Evolutionary conservation across 30 jellyfish, hydroid and myxozoan genomes (phyloP), one percentile per base, ranked within the genome.

Genomic region (Hydra vulgaris): DNA sequence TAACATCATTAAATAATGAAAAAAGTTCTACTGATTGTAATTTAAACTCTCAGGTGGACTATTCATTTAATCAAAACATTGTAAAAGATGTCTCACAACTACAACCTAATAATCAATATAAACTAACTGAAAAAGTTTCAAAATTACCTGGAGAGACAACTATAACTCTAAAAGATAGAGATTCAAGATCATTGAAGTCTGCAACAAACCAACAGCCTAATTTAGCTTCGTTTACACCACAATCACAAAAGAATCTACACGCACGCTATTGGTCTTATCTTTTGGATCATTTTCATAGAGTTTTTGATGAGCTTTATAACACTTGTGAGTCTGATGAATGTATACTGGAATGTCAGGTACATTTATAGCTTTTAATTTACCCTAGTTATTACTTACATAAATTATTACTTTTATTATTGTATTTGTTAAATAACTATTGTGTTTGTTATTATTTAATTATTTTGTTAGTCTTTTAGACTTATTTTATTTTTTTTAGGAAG

Each of bases 321-420:
- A 91, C 98, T 26, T 91, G 98, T 86, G 98, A 91, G 53, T 82
- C 80, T 77, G 98, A 91, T 82, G 98, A 91, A 74, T 86, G 96
- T 81, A 83, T 87, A 0, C 87, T 86, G 22, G 98, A 91, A 75
- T 91, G 98, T 71, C 87, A 91, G 96, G 98, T 91, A 27, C 0
- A 91, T 53, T 66, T 24, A 70, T 16, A 40, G 61, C 61, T 40
- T 40, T 40, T 54, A 21, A 24, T 40, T 40, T 40, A 40, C n/a
- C n/a, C n/a, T n/a, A n/a, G n/a, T n/a, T n/a, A n/a, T n/a, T n/a
- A n/a, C n/a, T n/a, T n/a, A n/a, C n/a, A n/a, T n/a, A n/a, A n/a
- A n/a, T n/a, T n/a, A n/a, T n/a, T n/a, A n/a, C n/a, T n/a, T n/a
- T n/a, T n/a, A n/a, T n/a, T n/a, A n/a, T n/a, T n/a, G n/a, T n/a